Conservation (phyloP, 1,140 invertebrate genomes). For the Cyclina sinensis region DNA sequence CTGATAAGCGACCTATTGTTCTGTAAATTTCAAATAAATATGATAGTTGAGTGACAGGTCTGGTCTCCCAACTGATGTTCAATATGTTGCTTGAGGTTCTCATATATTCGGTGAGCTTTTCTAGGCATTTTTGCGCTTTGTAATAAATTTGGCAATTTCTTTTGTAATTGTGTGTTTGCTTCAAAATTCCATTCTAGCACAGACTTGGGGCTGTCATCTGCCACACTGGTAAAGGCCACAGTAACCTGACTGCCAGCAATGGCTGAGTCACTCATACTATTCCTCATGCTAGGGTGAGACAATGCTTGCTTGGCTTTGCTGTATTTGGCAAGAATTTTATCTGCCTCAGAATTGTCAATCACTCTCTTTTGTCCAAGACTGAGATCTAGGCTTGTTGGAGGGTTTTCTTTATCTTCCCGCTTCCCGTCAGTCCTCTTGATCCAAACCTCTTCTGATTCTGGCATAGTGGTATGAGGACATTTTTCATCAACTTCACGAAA, state of each 20-base stretch:
- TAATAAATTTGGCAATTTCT: slow-evolving; percentile 55
- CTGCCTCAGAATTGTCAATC: slow-evolving; percentile 56
- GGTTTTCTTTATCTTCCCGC: background rate
- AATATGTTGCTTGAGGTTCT: slow-evolving; percentile 57
- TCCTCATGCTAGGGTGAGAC: slow-evolving; percentile 54
- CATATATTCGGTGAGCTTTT: slow-evolving; percentile 61
- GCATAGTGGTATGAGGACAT: background rate
- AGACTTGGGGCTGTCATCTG: slow-evolving; percentile 32
- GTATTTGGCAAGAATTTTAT: slow-evolving; percentile 63
- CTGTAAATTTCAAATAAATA: slow-evolving; percentile 46
- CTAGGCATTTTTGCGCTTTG: slow-evolving; percentile 63
- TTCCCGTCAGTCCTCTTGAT: background rate
- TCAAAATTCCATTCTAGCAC: slow-evolving; percentile 54
- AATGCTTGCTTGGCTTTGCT: slow-evolving; percentile 18
- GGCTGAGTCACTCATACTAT: slow-evolving; percentile 59
- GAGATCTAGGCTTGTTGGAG: background rate
- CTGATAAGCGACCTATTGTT: too few relatives aligned
- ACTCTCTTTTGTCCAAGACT: slow-evolving; percentile 23
- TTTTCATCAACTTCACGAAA: background rate
- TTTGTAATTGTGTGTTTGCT: slow-evolving; percentile 35
- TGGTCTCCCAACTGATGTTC: slow-evolving; percentile 34
- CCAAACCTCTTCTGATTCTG: slow-evolving; percentile 13
- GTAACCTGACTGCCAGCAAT: slow-evolving; percentile 15
- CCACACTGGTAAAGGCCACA: slow-evolving; percentile 19
- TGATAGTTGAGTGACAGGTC: slow-evolving; percentile 52